These are phyloP conservation scores for Alectoris magna DNA, from an alignment of 2,797 vertebrate genomes.

Conservation along the genomic window DNA sequence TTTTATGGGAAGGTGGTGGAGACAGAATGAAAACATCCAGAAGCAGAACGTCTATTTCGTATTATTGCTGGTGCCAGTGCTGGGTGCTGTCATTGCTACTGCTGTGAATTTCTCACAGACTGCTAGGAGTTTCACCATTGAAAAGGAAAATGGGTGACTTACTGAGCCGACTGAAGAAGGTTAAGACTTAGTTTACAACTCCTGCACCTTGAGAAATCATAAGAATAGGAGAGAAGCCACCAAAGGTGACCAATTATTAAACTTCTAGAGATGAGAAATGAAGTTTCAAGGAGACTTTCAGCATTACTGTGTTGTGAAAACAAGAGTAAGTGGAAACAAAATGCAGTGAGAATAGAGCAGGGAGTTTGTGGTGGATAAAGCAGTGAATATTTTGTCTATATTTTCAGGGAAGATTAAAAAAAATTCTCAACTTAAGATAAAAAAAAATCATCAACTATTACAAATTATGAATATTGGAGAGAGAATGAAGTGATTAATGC, in stretches of 20 bases:
- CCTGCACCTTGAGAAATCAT: not conserved
- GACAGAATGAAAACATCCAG: constrained; percentile 64
- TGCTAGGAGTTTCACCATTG: not conserved
- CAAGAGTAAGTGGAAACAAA: not conserved
- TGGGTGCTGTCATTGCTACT: constrained; percentile 29
- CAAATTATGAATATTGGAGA: not conserved
- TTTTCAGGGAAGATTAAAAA: not conserved
- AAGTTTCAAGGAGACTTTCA: not conserved
- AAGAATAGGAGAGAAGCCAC: not conserved
- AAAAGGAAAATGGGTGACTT: not conserved
- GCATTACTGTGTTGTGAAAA: not conserved
- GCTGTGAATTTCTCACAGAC: constrained; percentile 25
- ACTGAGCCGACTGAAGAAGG: not conserved
- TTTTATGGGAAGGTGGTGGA: constrained; percentile 78
- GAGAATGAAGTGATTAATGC: not conserved
- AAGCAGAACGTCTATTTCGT: constrained; percentile 65
- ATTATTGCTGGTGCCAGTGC: constrained; percentile 30
- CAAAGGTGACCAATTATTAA: not conserved
- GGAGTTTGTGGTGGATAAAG: fast-evolving
- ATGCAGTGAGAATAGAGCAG: not conserved
- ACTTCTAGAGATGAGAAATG: not conserved
- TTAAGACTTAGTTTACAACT: not conserved
- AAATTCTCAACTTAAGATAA: not conserved
- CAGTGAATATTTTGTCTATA: not conserved
- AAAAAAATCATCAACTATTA: not conserved